phyloP scores from a whole-genome alignment of 2,113 vertebrate genomes.

The Brachyhypopomus gauderio region DNA sequence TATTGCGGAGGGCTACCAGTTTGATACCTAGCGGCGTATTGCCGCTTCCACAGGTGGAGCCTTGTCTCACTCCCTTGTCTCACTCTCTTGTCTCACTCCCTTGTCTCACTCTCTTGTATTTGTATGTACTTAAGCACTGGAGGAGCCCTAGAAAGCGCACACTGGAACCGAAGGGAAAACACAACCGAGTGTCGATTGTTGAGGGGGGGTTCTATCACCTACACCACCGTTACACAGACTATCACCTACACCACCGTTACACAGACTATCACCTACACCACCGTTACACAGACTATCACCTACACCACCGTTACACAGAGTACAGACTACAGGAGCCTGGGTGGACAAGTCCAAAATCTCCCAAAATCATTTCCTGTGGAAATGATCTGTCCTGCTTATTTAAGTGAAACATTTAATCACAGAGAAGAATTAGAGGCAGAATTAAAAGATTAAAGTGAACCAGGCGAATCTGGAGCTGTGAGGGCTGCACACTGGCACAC shows the following conservation, averaged over 20 bases:
- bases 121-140: background rate
- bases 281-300: conserved; percentile 11
- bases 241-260: no score
- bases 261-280: no score
- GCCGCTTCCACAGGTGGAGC: background rate
- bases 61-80: background rate
- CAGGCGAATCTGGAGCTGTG: conserved; percentile 37
- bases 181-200: background rate
- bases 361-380: conserved; percentile 51
- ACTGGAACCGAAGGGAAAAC: background rate
- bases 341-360: conserved; percentile 8
- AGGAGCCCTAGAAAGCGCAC: background rate
- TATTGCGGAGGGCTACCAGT: no score
- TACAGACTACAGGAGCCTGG: background rate
- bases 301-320: background rate
- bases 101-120: no score
- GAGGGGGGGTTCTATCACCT: no score
- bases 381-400: conserved; percentile 49
- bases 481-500: conserved; percentile 28
- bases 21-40: no score
- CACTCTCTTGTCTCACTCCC: no score
- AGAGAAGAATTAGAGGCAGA: conserved; percentile 46
- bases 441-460: conserved; percentile 42
- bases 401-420: conserved; percentile 57
- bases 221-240: no score